Conservation (phyloP, 2,888 invertebrate genomes). For the Ophonus ardosiacus region DNA sequence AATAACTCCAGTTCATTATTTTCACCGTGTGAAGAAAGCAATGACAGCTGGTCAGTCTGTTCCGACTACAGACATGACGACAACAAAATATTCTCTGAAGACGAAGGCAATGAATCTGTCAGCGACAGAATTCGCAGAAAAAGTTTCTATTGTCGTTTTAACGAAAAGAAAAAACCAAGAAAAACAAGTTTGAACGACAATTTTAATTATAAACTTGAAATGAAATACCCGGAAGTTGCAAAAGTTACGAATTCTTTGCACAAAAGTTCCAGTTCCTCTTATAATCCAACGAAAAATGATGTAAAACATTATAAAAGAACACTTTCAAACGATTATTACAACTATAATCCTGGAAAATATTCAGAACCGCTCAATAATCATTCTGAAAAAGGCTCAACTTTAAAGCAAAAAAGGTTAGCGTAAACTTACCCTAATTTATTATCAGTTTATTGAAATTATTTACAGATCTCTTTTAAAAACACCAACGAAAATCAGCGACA, state of each 20-base stretch:
- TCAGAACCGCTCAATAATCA: background rate
- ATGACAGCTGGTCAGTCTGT: slow-evolving; percentile 84
- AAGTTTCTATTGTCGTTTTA: slow-evolving; percentile 93
- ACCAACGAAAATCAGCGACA: slow-evolving; percentile 16
- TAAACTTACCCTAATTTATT: background rate
- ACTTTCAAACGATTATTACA: slow-evolving; percentile 38
- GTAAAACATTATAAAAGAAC: slow-evolving; percentile 31
- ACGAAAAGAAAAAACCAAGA: slow-evolving; percentile 86
- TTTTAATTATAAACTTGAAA: slow-evolving; percentile 72
- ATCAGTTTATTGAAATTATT: background rate
- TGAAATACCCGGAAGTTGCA: slow-evolving; percentile 67
- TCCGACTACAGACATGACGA: slow-evolving; percentile 77
- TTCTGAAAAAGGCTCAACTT: slow-evolving; percentile 19
- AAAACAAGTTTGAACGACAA: slow-evolving; percentile 80
- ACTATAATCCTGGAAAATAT: background rate
- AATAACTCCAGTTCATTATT: slow-evolving; percentile 72
- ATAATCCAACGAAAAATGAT: slow-evolving; percentile 25
- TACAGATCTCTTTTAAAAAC: slow-evolving; percentile 36
- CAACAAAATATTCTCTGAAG: slow-evolving; percentile 72
- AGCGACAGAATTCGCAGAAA: slow-evolving; percentile 92
- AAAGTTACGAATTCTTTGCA: background rate
- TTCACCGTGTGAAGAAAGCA: slow-evolving; percentile 81
- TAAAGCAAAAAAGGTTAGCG: slow-evolving; percentile 30
- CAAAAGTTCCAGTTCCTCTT: slow-evolving; percentile 27
- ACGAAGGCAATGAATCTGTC: slow-evolving; percentile 82